Percentiles rank a stretch among this genome's conserved stretches.
Conservation (phyloP, 1,140 invertebrate genomes). For the Euwallacea fornicatus region DNA sequence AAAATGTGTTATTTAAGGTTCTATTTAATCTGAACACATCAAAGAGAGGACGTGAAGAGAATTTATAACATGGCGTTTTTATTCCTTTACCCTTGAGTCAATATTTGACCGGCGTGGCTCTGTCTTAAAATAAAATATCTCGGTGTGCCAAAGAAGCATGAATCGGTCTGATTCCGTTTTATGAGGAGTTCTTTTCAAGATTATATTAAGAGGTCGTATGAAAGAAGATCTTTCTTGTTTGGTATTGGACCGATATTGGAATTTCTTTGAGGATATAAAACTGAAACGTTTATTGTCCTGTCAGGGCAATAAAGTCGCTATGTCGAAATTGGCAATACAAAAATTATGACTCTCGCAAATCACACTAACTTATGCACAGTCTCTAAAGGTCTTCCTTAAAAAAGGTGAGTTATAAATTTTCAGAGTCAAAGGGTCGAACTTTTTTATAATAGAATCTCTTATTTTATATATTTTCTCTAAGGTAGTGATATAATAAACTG, state of each 20-base stretch:
- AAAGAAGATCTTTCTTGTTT: constrained; percentile 19
- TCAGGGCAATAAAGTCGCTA: too few species aligned
- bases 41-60: constrained; percentile 14
- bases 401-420: constrained; percentile 3
- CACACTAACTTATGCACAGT: too few species aligned
- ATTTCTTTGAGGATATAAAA: background rate
- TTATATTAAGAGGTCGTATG: constrained; percentile 18
- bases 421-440: background rate
- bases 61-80: constrained; percentile 21
- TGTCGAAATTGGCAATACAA: too few species aligned
- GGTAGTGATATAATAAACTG: constrained; percentile 19
- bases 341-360: too few species aligned
- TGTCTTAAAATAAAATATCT: constrained; percentile 26
- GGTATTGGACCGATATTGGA: constrained; percentile 9
- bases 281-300: too few species aligned
- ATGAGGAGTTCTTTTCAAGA: constrained; percentile 14
- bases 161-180: constrained; percentile 19
- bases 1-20: constrained; percentile 17
- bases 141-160: constrained; percentile 14
- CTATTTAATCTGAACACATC: constrained; percentile 23
- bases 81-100: constrained; percentile 21
- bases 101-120: constrained; percentile 25
- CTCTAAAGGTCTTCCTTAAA: too few species aligned
- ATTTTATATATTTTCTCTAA: constrained; percentile 23
- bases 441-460: constrained; percentile 20